Evolutionary conservation across 2,888 invertebrate genomes (phyloP).

Genomic region (Dorcus hopei): DNA sequence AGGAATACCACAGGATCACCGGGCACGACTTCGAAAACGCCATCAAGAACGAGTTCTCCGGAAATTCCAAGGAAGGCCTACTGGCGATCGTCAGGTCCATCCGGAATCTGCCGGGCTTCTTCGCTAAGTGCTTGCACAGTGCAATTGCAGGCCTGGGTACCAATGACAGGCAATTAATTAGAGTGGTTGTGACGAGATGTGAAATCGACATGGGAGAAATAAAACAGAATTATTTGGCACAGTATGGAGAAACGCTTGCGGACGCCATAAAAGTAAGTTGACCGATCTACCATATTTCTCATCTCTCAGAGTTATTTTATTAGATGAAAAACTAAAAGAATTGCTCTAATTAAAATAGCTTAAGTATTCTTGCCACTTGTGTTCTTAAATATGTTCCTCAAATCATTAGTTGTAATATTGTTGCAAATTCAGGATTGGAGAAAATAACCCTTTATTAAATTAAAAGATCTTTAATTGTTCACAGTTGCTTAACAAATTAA

Average conservation of each 20-base stretch:
- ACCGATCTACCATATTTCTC: slow-evolving; percentile 27
- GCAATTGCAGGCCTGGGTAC: slow-evolving; percentile 90
- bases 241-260: slow-evolving; percentile 73
- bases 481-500: too few species aligned
- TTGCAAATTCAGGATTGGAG: too few species aligned
- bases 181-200: slow-evolving; percentile 77
- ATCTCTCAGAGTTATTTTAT: slow-evolving; percentile 28
- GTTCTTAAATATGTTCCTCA: background rate
- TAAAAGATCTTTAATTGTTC: too few species aligned
- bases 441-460: too few species aligned
- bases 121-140: slow-evolving; percentile 81
- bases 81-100: slow-evolving; percentile 79
- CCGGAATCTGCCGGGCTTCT: slow-evolving; percentile 76
- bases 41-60: slow-evolving; percentile 80
- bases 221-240: slow-evolving; percentile 70
- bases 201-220: slow-evolving; percentile 86
- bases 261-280: slow-evolving; percentile 70
- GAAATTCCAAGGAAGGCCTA: slow-evolving; percentile 75
- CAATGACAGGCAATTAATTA: slow-evolving; percentile 80
- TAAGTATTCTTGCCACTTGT: background rate
- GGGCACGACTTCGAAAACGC: slow-evolving; percentile 78
- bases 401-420: slow-evolving; percentile 4
- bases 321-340: background rate
- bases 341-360: background rate
- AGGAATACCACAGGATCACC: slow-evolving; percentile 69